Base-by-base conservation (phyloP, 2,888 invertebrate genomes). In the Agrochola lota region DNA sequence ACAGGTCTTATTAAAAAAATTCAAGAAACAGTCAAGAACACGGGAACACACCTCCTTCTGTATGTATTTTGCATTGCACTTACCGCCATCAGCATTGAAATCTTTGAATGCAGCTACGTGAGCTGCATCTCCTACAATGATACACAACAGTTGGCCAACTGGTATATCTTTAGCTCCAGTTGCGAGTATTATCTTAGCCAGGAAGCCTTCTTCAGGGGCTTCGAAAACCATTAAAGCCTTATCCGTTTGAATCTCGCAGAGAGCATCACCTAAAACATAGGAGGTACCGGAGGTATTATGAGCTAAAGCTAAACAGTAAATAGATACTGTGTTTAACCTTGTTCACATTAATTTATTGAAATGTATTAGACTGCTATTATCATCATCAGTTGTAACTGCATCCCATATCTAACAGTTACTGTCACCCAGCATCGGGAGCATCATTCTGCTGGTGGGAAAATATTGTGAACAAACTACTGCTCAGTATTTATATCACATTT, bases 141-240 rank as follows among this genome's bases (percentile, higher is more conserved):
- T 99, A 95, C 99, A 99, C 35, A 99, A 98, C 69, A 99, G 96
- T 97, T 99, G 98, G 80, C 99, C 99, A 81, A 99, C 98, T 0
- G 99, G 98, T 6, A 99, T 98, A 92, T 99, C 99, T 95, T 99
- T 99, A 0, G 98, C 97, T 60, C 99, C 99, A 43, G 98, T 99
- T 0, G 98, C 97, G 67, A 99, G 97, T 12, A 99, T 85, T 89
- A 99, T 99, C 95, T 99, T 99, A 2, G 99, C 99, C 80, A 99
- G 95, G 92, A 97, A 99, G 4, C 99, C 99, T 95, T 99, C 99
- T 93, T 99, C 99, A 0, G 99, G 99, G 2, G 99, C 99, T 96
- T 99, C 99, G 94, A 99, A 99, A 3, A 99, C 99, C 99, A 99
- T 99, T 0, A 99, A 99, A 0, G 99, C 99, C 96, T 99, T 99